Base-by-base conservation (phyloP, 1,140 invertebrate genomes). In the Globodera rostochiensis region DNA sequence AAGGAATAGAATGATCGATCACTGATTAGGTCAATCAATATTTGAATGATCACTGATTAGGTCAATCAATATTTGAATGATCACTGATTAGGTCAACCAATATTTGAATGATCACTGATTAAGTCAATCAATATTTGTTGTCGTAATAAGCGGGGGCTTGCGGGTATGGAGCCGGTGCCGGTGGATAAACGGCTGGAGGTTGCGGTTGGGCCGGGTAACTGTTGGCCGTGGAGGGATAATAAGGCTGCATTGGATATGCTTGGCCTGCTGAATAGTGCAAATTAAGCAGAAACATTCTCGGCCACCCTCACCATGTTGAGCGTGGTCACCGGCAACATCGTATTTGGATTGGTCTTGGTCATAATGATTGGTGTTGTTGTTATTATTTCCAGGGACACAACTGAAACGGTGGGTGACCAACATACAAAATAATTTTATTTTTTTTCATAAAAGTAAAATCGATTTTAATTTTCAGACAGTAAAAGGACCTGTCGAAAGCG, bases 191-290 rank as follows among this genome's bases (percentile, higher is more conserved):
- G 47, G 84, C 70, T 49, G 25, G 77, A 2, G 77, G 13, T 4
- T 64, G 57, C 13, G 57, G 57, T 64, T 60, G 45, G 67, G 80
- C 64, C 60, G 83, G n/a, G 84, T 64, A 64, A 64, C 19, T 64
- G 19, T 64, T 64, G 11, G 57, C 15, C 60, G 46, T 45, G 45
- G 74, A 45, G 21, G 36, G 64, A 19, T 64, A 64, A 64, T 85
- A 85, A 6, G 84, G 84, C 47, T 85, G 84, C 84, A 86, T 85
- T 15, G 84, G 84, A 76, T 85, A 85, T 21, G 74, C 71, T 53
- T 85, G 84, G 46, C 74, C 66, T 75, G 64, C 49, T 57, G 49
- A 60, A 19, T 3, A 19, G 57, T 64, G 74, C 49, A 50, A 60
- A 77, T 60, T 50, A n/a, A 67, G 11, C 19, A 19, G 15, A 25